Conservation (phyloP, 2,797 vertebrate species). For the Sebastes steindachneri region DNA sequence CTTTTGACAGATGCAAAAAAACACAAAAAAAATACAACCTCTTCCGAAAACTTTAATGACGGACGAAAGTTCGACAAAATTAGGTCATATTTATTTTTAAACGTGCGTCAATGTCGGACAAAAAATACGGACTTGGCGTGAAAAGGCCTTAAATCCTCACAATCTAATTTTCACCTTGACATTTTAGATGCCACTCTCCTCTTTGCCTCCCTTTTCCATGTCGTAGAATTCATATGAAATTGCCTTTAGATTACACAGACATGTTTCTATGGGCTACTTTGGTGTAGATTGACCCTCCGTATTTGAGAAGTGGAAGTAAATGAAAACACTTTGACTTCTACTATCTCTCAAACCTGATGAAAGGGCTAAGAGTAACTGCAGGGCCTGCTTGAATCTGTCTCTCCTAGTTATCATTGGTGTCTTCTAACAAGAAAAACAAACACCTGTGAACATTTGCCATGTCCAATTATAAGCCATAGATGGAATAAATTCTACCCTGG, state of each 20-base stretch:
- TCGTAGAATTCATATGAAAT: conserved; percentile 7
- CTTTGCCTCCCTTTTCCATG: not conserved
- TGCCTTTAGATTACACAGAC: conserved; percentile 10
- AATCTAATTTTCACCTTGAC: conserved; percentile 9
- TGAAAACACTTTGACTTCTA: conserved; percentile 8
- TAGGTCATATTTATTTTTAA: no score
- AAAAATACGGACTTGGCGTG: no score
- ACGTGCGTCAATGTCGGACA: no score
- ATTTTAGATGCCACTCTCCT: not conserved
- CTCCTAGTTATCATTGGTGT: not conserved
- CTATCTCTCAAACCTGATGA: conserved; percentile 5
- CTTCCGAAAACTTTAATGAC: no score
- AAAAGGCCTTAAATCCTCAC: not conserved
- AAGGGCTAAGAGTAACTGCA: not conserved
- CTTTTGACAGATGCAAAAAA: no score
- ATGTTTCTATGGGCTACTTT: not conserved
- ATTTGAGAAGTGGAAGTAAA: not conserved
- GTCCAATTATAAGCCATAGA: not conserved
- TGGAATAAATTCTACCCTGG: not conserved
- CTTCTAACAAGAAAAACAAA: conserved; percentile 3
- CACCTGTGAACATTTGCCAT: not conserved
- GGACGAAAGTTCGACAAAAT: no score
- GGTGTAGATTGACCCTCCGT: not conserved
- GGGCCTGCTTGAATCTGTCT: not conserved
- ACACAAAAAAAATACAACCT: no score